Conservation (phyloP, 2,113 vertebrate species). For the Petroica traversi region DNA sequence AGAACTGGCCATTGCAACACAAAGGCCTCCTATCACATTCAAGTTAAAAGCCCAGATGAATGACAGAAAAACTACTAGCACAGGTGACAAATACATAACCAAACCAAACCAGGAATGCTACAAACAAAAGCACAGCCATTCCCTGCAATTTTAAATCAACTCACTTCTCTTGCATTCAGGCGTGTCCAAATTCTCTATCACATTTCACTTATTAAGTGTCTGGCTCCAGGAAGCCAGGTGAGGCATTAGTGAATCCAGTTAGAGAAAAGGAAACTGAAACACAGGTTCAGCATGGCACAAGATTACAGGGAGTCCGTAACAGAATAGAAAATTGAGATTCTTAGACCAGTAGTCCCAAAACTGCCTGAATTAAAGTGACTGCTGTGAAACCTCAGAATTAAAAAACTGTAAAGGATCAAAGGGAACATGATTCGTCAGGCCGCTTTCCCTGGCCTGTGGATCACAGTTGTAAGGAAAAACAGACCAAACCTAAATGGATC, state of each 20-base stretch:
- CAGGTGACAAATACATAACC: not conserved
- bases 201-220: not conserved
- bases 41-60: not conserved
- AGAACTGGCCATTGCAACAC: not conserved
- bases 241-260: not conserved
- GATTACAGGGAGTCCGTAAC: not conserved
- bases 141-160: not conserved
- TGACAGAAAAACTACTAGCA: not conserved
- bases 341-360: not conserved
- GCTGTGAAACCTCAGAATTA: not conserved
- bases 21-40: not conserved
- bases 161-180: not conserved
- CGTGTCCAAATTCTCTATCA: not conserved
- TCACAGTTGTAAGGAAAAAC: not conserved
- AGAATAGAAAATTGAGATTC: not conserved
- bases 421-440: not conserved
- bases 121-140: not conserved
- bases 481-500: slow-evolving; percentile 5
- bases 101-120: not conserved
- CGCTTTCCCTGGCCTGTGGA: not conserved
- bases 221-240: not conserved
- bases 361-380: not conserved
- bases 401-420: slow-evolving; percentile 3
- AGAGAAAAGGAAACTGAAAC: not conserved
- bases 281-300: not conserved